phyloP scores from a whole-genome alignment of 2,797 vertebrate genomes.

The Acanthurus leucopareius region DNA sequence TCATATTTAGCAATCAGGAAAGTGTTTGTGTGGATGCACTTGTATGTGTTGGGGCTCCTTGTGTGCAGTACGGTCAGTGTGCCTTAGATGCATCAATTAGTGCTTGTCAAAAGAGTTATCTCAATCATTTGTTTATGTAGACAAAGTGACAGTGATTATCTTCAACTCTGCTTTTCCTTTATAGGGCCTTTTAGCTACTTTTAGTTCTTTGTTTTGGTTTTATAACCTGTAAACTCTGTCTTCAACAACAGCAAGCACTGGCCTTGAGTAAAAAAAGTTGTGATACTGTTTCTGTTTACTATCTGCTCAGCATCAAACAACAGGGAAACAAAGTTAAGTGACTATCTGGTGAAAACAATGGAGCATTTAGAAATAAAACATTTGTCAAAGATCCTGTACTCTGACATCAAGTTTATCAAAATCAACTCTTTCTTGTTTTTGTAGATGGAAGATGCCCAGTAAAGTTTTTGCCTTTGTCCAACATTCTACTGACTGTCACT shows the following conservation, averaged over 20 bases:
- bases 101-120: background rate
- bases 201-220: background rate
- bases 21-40: too few species aligned
- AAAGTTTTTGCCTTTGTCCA: background rate
- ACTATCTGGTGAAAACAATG: too few species aligned
- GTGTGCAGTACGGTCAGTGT: too few species aligned
- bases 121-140: background rate
- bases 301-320: too few species aligned
- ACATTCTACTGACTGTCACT: background rate
- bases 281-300: too few species aligned
- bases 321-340: too few species aligned
- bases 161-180: background rate
- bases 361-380: too few species aligned
- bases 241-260: background rate
- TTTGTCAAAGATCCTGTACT: background rate
- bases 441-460: slow-evolving; percentile 34
- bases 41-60: too few species aligned
- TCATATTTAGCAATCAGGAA: too few species aligned
- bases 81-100: background rate
- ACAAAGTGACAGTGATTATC: background rate
- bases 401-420: background rate
- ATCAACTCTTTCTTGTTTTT: background rate
- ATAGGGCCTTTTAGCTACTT: background rate
- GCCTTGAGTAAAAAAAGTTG: too few species aligned
- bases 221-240: background rate